These are phyloP conservation scores for Pelmatolapia mariae DNA, from an alignment of 2,113 vertebrate species.

Conservation along the genomic window DNA sequence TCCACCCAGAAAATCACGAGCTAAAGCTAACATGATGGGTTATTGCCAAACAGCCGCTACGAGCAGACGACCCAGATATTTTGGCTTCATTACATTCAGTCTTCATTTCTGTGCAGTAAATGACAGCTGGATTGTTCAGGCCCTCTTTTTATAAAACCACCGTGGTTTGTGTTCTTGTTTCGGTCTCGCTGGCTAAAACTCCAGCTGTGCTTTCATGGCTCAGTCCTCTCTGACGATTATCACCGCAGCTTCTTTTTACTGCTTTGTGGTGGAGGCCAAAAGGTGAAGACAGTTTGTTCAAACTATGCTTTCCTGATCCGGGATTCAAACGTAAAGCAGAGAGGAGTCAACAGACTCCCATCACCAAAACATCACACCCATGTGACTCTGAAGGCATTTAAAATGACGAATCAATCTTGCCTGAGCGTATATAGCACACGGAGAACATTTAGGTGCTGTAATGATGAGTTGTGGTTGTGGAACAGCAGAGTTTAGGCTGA, in stretches of 20 bases:
- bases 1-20: background rate
- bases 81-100: background rate
- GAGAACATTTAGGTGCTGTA: background rate
- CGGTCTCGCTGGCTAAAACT: background rate
- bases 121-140: background rate
- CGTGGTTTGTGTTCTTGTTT: background rate
- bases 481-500: background rate
- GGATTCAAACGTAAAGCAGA: background rate
- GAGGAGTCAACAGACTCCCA: background rate
- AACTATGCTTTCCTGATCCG: background rate
- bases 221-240: background rate
- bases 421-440: background rate
- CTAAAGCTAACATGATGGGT: background rate
- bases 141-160: background rate
- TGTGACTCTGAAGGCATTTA: background rate
- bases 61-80: background rate
- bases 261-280: fast-evolving
- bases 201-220: fast-evolving
- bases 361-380: background rate
- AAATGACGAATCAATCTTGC: background rate
- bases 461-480: background rate
- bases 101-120: background rate
- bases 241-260: background rate
- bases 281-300: background rate
- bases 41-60: background rate